Evolutionary conservation across 2,113 vertebrate species (phyloP).

Genomic region (Pagrus major): DNA sequence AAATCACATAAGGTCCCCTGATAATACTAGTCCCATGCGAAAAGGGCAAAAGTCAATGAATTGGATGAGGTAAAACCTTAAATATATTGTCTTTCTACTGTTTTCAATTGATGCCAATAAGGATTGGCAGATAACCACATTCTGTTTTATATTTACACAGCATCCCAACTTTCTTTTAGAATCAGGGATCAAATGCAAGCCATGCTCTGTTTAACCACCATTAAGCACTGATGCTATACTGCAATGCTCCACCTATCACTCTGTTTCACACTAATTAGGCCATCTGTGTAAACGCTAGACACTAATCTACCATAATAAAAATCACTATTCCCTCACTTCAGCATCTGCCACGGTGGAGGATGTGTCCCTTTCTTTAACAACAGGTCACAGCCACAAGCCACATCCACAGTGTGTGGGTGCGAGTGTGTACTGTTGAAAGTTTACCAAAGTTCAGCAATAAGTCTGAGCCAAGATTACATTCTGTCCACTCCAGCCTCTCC

Average conservation of each 20-base stretch:
- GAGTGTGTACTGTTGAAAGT: neutral
- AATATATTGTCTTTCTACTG: too few species aligned
- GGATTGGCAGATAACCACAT: too few species aligned
- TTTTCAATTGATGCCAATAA: too few species aligned
- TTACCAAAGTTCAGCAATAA: neutral
- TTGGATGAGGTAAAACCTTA: too few species aligned
- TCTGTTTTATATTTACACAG: too few species aligned
- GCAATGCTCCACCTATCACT: neutral
- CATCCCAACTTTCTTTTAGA: too few species aligned
- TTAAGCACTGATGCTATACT: neutral
- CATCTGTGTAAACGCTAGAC: constrained; percentile 40
- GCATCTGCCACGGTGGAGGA: constrained; percentile 20
- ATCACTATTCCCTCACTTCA: neutral
- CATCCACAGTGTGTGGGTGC: neutral
- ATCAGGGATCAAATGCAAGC: constrained; percentile 3
- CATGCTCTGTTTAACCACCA: neutral
- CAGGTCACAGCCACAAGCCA: neutral
- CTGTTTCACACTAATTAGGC: constrained; percentile 8
- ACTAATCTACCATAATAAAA: constrained; percentile 20
- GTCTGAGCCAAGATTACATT: neutral
- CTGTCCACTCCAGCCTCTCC: neutral
- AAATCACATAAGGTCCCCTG: too few species aligned
- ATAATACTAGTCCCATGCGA: too few species aligned
- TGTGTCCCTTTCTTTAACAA: constrained; percentile 1
- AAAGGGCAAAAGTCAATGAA: too few species aligned